Base-by-base conservation (phyloP, 1,140 invertebrate genomes). In the Oreohelix idahoensis region DNA sequence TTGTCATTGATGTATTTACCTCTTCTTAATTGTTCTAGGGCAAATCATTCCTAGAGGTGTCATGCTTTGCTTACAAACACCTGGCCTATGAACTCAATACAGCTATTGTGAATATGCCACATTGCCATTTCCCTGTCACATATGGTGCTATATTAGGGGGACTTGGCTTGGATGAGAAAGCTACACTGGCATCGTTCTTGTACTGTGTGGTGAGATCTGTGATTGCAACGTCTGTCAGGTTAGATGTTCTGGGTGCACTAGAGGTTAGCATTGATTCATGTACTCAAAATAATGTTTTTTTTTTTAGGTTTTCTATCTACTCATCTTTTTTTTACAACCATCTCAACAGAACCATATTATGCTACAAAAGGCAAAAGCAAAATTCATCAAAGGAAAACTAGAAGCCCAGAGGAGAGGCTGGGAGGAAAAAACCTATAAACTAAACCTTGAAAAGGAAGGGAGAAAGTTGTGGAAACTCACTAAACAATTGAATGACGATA, bases 251-350 rank as follows among this genome's bases (percentile, higher is more conserved):
- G 0, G 80, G 80, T 35, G 29, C 80, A 1, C 38, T 81, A 32
- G 80, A 81, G 80, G 79, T 81, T 8, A 53, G 49, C 23, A 23
- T 58, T 74, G n/a, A n/a, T n/a, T n/a, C n/a, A n/a, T n/a, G n/a
- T n/a, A n/a, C n/a, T n/a, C n/a, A n/a, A n/a, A n/a, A n/a, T n/a
- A n/a, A n/a, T n/a, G n/a, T n/a, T n/a, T n/a, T n/a, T n/a, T n/a
- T n/a, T n/a, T n/a, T n/a, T n/a, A n/a, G n/a, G n/a, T n/a, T n/a
- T n/a, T n/a, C n/a, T n/a, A n/a, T n/a, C n/a, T n/a, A n/a, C n/a
- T n/a, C n/a, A n/a, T n/a, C n/a, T n/a, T n/a, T n/a, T n/a, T n/a
- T n/a, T n/a, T n/a, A n/a, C n/a, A n/a, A n/a, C n/a, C n/a, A n/a
- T n/a, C n/a, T n/a, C n/a, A n/a, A n/a, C n/a, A n/a, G n/a, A n/a